Conservation (phyloP, 2,888 invertebrate species). For the Mycogona germanica region DNA sequence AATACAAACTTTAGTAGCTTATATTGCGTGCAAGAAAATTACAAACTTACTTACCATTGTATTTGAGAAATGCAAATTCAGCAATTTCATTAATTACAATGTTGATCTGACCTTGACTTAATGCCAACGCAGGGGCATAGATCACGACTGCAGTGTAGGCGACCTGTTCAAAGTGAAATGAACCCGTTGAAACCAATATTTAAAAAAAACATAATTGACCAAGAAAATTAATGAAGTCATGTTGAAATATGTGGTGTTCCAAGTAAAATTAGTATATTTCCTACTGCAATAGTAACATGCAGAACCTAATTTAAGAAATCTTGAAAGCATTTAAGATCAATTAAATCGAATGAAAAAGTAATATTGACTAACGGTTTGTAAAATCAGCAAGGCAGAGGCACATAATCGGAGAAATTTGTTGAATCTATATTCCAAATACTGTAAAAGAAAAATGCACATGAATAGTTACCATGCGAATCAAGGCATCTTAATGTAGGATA, state of each 20-base stretch:
- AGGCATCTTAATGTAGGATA: background rate
- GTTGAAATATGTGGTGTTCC: too few species aligned
- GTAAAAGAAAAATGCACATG: background rate
- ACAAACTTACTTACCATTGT: too few species aligned
- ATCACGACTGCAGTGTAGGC: conserved; percentile 1
- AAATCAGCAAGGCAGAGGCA: background rate
- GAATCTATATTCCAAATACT: conserved; percentile 4
- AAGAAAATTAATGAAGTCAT: too few species aligned
- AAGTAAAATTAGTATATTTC: too few species aligned
- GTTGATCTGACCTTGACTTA: background rate
- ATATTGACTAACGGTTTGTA: conserved; percentile 3
- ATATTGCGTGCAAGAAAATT: background rate
- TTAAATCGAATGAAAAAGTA: background rate
- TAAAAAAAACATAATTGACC: too few species aligned
- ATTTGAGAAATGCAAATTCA: background rate
- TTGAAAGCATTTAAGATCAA: too few species aligned
- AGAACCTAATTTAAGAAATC: too few species aligned
- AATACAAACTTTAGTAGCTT: too few species aligned
- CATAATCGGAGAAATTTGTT: background rate
- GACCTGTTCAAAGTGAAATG: background rate
- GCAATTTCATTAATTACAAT: background rate
- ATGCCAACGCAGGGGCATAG: conserved; percentile 6
- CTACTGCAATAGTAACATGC: too few species aligned
- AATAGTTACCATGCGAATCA: background rate
- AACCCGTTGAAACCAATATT: background rate